Evolutionary conservation across 2,888 invertebrate genomes (phyloP).

Genomic region (Herminia tarsipennalis): DNA sequence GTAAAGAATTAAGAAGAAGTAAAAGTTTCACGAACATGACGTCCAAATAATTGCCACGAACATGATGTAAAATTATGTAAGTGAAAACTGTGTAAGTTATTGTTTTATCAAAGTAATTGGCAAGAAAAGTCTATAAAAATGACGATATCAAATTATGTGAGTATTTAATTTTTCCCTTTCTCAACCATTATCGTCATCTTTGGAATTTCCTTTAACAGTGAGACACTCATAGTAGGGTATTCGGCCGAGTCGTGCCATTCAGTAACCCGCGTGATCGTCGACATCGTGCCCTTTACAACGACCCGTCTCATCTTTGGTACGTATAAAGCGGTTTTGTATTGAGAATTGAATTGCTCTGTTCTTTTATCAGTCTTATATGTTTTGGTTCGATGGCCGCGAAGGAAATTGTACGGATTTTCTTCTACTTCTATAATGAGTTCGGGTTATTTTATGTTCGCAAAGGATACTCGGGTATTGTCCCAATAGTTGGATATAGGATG

Average conservation of each 20-base stretch:
- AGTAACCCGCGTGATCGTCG: constrained; percentile 66
- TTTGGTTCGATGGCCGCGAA: constrained; percentile 29
- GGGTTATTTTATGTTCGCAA: constrained; percentile 18
- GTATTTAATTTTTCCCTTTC: no score
- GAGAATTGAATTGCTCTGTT: constrained; percentile 70
- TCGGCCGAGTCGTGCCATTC: constrained; percentile 48
- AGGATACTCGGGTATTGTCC: not conserved
- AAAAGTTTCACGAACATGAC: no score
- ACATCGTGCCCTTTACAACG: constrained; percentile 65
- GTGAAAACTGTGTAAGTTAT: no score
- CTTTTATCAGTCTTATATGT: constrained; percentile 45
- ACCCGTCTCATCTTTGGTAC: constrained; percentile 62
- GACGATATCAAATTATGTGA: no score
- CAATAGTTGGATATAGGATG: not conserved
- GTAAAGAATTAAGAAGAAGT: no score
- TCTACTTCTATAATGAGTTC: constrained; percentile 35
- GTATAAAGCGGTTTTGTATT: constrained; percentile 78
- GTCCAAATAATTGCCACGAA: no score
- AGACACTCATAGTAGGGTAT: constrained; percentile 43
- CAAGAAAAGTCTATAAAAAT: no score
- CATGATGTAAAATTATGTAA: no score
- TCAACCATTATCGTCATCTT: not conserved
- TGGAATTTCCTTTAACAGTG: not conserved
- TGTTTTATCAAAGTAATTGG: no score
- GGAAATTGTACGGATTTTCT: constrained; percentile 40